Evolutionary conservation across 2,797 vertebrate species (phyloP).

Genomic region (Mormyrops boulengeri): DNA sequence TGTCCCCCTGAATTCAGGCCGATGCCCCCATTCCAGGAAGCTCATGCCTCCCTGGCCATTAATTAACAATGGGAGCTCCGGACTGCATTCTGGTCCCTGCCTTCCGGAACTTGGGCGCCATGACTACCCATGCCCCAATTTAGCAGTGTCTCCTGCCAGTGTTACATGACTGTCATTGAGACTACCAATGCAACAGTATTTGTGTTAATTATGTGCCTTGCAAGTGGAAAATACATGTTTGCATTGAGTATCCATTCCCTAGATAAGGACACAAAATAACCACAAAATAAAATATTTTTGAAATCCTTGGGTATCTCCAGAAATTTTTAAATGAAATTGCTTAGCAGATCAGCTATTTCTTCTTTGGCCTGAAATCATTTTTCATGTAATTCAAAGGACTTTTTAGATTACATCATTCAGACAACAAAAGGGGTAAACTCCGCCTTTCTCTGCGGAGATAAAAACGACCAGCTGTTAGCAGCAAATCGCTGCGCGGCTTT

Average conservation of each 20-base stretch:
- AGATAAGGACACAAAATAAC: neutral
- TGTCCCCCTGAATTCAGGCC: neutral
- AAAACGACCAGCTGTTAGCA: neutral
- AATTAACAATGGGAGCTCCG: neutral
- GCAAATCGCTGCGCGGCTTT: neutral
- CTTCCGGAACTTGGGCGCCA: neutral
- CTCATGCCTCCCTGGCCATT: neutral
- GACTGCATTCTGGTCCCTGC: neutral
- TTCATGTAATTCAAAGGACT: neutral
- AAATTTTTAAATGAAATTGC: neutral
- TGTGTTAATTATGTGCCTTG: neutral
- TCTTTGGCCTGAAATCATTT: neutral
- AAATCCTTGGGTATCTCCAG: neutral
- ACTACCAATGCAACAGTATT: neutral
- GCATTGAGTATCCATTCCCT: neutral
- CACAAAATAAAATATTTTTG: neutral
- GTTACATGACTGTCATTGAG: neutral
- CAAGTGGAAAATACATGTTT: neutral
- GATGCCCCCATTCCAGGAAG: neutral
- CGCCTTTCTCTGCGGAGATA: neutral
- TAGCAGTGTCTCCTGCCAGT: neutral
- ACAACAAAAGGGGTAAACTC: neutral
- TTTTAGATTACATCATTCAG: neutral
- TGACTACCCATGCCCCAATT: neutral
- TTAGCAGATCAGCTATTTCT: neutral